These are phyloP conservation scores for Myzus persicae DNA, from an alignment of 1,140 invertebrate genomes.

Conservation along the genomic window DNA sequence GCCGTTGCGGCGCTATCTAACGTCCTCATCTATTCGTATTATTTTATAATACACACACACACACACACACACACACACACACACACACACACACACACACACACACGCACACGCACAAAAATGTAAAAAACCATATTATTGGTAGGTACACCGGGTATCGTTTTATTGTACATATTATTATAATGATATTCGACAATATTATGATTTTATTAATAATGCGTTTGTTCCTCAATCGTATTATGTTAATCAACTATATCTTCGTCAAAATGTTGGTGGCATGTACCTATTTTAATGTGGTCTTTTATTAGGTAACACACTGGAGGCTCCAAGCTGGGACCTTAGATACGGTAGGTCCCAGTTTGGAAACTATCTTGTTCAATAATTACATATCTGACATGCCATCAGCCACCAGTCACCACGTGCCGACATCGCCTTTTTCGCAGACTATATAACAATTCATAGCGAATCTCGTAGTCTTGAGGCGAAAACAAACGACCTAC, in stretches of 20 bases:
- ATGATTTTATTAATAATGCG: background rate
- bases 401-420: no score
- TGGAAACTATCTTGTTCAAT: no score
- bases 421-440: no score
- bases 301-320: no score
- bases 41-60: background rate
- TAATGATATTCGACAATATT: background rate
- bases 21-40: slow-evolving; percentile 31
- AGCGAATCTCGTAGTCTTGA: no score
- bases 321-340: no score
- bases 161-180: background rate
- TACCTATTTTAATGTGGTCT: no score
- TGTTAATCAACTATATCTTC: background rate
- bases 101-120: background rate
- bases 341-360: no score
- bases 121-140: background rate
- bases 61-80: background rate
- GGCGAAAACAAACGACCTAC: no score
- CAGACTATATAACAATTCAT: no score
- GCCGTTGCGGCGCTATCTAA: slow-evolving; percentile 15
- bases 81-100: background rate
- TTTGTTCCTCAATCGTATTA: background rate
- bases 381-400: no score
- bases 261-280: no score
- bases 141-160: background rate